These are phyloP conservation scores for Hypanus sabinus DNA, from an alignment of 2,113 vertebrate genomes.

Conservation along the genomic window DNA sequence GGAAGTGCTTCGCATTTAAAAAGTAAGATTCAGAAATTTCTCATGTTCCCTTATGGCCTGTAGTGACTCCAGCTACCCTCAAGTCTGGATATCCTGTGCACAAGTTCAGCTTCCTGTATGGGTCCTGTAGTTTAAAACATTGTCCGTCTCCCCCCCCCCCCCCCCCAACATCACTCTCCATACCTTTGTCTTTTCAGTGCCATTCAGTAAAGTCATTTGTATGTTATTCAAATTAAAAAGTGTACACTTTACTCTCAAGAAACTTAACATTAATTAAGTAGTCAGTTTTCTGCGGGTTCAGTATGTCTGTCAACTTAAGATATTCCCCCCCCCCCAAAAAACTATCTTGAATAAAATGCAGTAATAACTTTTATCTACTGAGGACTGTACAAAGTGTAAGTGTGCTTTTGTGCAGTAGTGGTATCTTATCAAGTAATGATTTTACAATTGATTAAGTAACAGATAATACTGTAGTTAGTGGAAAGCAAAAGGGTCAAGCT, in stretches of 20 bases:
- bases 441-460: background rate
- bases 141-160: too few relatives aligned
- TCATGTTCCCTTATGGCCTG: too few relatives aligned
- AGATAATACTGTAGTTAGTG: background rate
- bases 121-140: too few relatives aligned
- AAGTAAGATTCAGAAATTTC: too few relatives aligned
- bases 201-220: background rate
- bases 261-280: background rate
- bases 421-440: background rate
- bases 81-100: too few relatives aligned
- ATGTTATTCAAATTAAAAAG: background rate
- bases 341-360: background rate
- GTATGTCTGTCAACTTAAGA: background rate
- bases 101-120: too few relatives aligned
- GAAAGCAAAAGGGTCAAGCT: background rate
- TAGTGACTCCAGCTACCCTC: too few relatives aligned
- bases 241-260: background rate
- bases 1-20: too few relatives aligned
- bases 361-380: background rate
- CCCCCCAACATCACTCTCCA: too few relatives aligned
- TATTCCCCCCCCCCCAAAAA: too few relatives aligned
- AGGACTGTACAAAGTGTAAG: background rate
- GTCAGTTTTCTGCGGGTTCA: background rate
- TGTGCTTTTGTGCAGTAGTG: background rate
- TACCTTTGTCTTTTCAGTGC: too few relatives aligned